Conservation (phyloP, 2,797 vertebrate genomes). For the Pangasius macronema region DNA sequence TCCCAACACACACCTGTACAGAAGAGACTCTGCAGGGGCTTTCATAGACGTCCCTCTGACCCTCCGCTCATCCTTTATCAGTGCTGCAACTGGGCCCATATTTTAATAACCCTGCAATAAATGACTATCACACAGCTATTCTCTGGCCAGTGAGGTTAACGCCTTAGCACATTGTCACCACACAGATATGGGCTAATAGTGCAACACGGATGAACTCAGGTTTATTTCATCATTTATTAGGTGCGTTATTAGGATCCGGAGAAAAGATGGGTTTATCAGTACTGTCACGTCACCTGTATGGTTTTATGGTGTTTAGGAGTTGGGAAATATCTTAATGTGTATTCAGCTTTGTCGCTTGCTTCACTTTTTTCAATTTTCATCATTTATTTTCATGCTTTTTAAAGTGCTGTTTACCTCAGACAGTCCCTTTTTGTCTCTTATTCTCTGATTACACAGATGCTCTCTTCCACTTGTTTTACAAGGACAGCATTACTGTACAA, state of each 20-base stretch:
- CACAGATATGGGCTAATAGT: slow-evolving; percentile 42
- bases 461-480: slow-evolving; percentile 26
- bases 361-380: not conserved
- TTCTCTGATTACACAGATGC: not conserved
- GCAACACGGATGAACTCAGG: not conserved
- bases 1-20: slow-evolving; percentile 53
- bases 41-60: slow-evolving; percentile 53
- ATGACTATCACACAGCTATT: slow-evolving; percentile 63
- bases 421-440: not conserved
- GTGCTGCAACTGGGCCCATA: slow-evolving; percentile 69
- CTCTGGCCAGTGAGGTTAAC: slow-evolving; percentile 51
- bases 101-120: slow-evolving; percentile 73
- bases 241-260: slow-evolving; percentile 26
- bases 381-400: slow-evolving; percentile 16
- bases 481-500: slow-evolving; percentile 24
- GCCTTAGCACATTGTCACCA: slow-evolving; percentile 43
- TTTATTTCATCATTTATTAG: slow-evolving; percentile 46
- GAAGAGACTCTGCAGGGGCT: slow-evolving; percentile 48
- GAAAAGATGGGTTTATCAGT: slow-evolving; percentile 37
- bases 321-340: not conserved
- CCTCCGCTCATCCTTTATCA: slow-evolving; percentile 66
- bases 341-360: not conserved
- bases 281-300: not conserved
- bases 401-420: not conserved
- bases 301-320: not conserved